A percentile compares a stretch with the other conserved stretches of the same genome.
phyloP scores from a whole-genome alignment of 2,888 invertebrate species.

The Lissocephala sabroskyi region DNA sequence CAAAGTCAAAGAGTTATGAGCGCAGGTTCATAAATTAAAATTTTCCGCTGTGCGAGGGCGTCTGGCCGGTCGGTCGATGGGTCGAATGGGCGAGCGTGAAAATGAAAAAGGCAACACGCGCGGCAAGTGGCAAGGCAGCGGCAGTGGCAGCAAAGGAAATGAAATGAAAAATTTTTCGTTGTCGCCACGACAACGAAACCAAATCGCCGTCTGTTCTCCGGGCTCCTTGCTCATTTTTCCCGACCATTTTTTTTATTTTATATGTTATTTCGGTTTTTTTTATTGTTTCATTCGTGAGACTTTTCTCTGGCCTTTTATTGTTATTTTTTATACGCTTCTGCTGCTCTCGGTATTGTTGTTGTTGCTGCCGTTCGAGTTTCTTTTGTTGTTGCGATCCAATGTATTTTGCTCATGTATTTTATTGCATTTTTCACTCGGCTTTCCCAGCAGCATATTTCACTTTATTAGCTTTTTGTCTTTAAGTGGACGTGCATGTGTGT shows the following conservation, averaged over 20 bases:
- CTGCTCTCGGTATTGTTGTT: background rate
- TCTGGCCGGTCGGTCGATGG: too few species aligned
- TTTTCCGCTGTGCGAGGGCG: conserved; percentile 16
- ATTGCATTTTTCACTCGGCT: conserved; percentile 7
- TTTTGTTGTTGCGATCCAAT: too few species aligned
- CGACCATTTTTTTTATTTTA: background rate
- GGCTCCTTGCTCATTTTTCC: too few species aligned
- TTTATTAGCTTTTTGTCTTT: conserved; percentile 2
- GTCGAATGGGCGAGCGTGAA: too few species aligned
- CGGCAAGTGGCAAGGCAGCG: background rate
- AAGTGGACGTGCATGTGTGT: background rate
- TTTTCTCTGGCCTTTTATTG: background rate
- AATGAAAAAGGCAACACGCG: conserved; percentile 1
- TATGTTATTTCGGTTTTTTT: background rate
- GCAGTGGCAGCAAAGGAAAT: background rate
- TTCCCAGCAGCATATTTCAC: conserved; percentile 3
- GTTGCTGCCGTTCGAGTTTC: too few species aligned
- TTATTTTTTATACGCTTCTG: conserved; percentile 1
- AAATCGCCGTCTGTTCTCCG: background rate
- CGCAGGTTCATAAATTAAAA: conserved; percentile 29
- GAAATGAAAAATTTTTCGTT: conserved; percentile 8
- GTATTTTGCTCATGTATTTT: conserved; percentile 4
- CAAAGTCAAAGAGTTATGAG: conserved; percentile 34
- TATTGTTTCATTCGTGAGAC: background rate
- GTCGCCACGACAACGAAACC: conserved; percentile 5